Evolutionary conservation across 2,113 vertebrate genomes (phyloP), one percentile per base, ranked within the genome.

Genomic region (Actinemys pallida): DNA sequence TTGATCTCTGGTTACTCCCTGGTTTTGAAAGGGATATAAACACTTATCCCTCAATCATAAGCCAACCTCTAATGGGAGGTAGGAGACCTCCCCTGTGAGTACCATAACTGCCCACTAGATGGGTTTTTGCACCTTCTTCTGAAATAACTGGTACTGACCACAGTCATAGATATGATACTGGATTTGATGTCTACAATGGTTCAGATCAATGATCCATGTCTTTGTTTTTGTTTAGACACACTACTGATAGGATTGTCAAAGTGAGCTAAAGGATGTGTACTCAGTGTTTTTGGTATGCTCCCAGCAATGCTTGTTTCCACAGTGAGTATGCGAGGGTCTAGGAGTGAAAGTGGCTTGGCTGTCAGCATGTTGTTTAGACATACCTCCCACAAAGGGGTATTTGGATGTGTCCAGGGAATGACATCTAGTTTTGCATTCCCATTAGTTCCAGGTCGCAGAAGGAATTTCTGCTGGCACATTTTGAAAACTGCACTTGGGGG

Each of bases 81-180:
- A 86, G 54, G 24, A 56, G 54, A 56, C 54, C 54, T 56, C 62
- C 31, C 59, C 31, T 65, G 16, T 65, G 16, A 65, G 29, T 1
- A 0, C 16, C 88, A 85, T 75, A 5, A 31, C 35, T 65, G 6
- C 62, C 19, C 22, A 25, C 24, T 25, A 53, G 19, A 3, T 6
- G 13, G 2, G 3, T 83, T 16, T 8, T 53, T 1, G 0, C 27
- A 84, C 75, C 4, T 62, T 86, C 7, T 49, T 50, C 27, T 52
- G 49, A 52, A 50, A 19, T 14, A 80, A 86, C 4, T 10, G 4
- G 11, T 86, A 79, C 49, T 50, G 3, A 50, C 49, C 49, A 14
- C 12, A 13, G 12, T 50, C 2, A 29, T 29, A 87, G 57, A 19
- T 27, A 35, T 1, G 1, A 49, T 35, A 76, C 5, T 14, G 62